Evolutionary conservation across 2,888 invertebrate species (phyloP), one percentile per base, ranked within the genome.

Genomic region (Cantharis flavilabris): DNA sequence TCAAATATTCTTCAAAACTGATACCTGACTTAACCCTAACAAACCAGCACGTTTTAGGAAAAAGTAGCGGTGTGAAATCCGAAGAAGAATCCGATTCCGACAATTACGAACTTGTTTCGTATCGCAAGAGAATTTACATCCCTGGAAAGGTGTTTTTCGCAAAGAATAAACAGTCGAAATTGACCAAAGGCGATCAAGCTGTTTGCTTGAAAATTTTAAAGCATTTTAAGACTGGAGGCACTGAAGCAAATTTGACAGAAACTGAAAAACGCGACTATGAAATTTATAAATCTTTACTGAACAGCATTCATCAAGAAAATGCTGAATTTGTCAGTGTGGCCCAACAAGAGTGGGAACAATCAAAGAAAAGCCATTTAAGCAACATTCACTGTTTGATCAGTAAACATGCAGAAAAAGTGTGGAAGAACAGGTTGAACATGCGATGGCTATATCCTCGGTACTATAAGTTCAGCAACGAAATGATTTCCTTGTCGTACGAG

Each of bases 401-500:
- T 30, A 65, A 72, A 14, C 82, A 77, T 71, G 80, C 81, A 11
- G 72, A 79, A 71, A 62, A 28, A 5, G 20, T 76, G 9, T 84
- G 84, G 83, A 78, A 81, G 65, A 62, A 75, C 9, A 83, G 83
- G 72, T 76, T 84, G 67, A 71, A 80, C 69, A 70, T 78, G 16
- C 76, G 83, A 18, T 76, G 77, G 28, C 71, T 79, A 23, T 84
- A 83, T 79, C 82, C 84, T 3, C 82, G 82, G 71, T 84, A 76
- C 78, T 86, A 84, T 76, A 83, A 82, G 64, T 78, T 80, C 20
- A 62, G 80, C 9, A 65, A 65, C 23, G 72, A 71, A n/a, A 72
- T 76, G 18, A 71, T 85, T 62, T 81, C 82, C 26, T 78, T 83
- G 74, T 81, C 77, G 18, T 82, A 81, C 76, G 76, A 78, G 20